These are phyloP conservation scores for Apamea anceps DNA, from an alignment of 2,888 invertebrate species.

Conservation along the genomic window DNA sequence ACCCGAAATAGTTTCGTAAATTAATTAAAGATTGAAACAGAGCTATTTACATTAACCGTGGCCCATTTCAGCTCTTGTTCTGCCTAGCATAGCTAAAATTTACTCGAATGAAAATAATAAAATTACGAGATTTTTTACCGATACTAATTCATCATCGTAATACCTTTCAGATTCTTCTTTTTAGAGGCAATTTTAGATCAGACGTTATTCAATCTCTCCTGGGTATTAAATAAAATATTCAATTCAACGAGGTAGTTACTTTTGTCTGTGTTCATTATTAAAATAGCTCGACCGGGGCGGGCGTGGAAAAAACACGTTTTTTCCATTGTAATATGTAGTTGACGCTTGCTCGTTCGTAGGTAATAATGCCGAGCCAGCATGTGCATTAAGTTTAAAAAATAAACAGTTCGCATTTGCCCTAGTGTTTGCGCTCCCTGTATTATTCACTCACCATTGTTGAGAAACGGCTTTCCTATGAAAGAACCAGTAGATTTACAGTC, in stretches of 20 bases:
- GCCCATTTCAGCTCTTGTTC: not conserved
- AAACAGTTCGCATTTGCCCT: conserved; percentile 36
- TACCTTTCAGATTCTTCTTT: conserved; percentile 19
- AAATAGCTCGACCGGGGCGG: conserved; percentile 20
- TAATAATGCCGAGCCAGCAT: conserved; percentile 8
- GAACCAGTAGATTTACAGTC: conserved; percentile 74
- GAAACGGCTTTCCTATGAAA: conserved; percentile 69
- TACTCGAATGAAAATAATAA: conserved; percentile 8
- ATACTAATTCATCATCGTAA: conserved; percentile 40
- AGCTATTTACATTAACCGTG: conserved; percentile 20
- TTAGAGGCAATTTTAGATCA: conserved; percentile 34
- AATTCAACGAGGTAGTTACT: conserved; percentile 21
- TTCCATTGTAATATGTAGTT: conserved; percentile 21
- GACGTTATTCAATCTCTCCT: conserved; percentile 1
- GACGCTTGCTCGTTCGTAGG: conserved; percentile 4
- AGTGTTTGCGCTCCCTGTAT: conserved; percentile 32
- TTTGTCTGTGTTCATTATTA: conserved; percentile 43
- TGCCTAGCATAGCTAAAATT: not conserved
- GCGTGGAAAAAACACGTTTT: conserved; percentile 21
- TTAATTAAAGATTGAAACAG: conserved; percentile 54
- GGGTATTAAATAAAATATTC: conserved; percentile 41
- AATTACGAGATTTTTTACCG: conserved; percentile 5
- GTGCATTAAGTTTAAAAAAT: conserved; percentile 50
- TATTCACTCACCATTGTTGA: conserved; percentile 51
- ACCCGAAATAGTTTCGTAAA: conserved; percentile 35